Conservation (phyloP, 2,888 invertebrate genomes). For the Drosophila diplacantha region DNA sequence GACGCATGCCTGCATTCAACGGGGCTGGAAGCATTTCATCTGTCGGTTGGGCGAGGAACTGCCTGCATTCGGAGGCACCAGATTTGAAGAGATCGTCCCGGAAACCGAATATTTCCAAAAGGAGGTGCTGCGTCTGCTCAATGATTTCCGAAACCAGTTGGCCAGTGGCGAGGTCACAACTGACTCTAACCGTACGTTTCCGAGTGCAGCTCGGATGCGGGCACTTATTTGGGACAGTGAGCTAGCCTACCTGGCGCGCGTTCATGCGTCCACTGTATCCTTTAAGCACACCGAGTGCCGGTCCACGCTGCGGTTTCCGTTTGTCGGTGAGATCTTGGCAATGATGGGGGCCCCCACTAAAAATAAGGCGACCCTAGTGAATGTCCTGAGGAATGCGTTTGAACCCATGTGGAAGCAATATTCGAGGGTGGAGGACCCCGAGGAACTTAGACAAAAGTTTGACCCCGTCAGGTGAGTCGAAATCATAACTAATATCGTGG, state of each 20-base stretch:
- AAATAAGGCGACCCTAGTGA: neutral
- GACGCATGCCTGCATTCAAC: constrained; percentile 18
- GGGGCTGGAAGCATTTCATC: constrained; percentile 35
- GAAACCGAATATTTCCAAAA: constrained; percentile 31
- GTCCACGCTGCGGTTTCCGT: constrained; percentile 41
- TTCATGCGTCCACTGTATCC: constrained; percentile 48
- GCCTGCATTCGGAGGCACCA: neutral
- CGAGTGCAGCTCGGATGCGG: constrained; percentile 51
- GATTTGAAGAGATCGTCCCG: constrained; percentile 35
- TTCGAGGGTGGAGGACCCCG: constrained; percentile 3
- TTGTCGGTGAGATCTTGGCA: constrained; percentile 42
- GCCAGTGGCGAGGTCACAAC: constrained; percentile 38
- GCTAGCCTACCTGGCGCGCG: constrained; percentile 48
- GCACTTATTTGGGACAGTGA: constrained; percentile 57
- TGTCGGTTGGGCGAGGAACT: constrained; percentile 32
- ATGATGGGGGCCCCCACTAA: constrained; percentile 5
- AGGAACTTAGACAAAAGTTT: neutral
- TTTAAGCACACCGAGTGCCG: constrained; percentile 50
- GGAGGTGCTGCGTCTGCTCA: constrained; percentile 22
- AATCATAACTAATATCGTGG: neutral
- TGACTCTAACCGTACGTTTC: neutral
- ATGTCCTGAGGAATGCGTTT: constrained; percentile 25
- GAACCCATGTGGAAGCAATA: constrained; percentile 44
- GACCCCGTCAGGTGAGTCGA: constrained; percentile 35
- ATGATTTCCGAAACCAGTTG: constrained; percentile 37